phyloP scores from a whole-genome alignment of 2,797 vertebrate genomes.

The Dryobates pubescens region DNA sequence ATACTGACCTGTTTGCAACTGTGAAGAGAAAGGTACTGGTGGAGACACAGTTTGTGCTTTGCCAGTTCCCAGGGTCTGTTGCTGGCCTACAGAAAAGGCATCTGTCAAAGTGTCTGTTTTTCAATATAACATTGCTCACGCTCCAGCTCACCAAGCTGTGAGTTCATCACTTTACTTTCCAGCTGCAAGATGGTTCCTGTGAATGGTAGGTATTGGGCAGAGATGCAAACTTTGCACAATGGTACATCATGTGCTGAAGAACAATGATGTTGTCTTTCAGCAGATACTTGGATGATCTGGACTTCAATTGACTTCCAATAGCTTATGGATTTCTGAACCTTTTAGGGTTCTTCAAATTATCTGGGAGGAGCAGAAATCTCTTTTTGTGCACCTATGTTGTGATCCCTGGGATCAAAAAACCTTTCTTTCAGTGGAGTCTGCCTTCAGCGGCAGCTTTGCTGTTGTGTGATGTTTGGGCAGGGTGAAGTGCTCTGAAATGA shows the following conservation, averaged over 20 bases:
- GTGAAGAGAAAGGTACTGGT: neutral
- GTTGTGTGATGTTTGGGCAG: neutral
- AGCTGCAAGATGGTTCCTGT: neutral
- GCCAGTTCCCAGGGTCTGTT: neutral
- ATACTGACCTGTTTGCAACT: neutral
- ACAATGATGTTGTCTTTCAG: neutral
- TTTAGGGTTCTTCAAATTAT: rapidly evolving
- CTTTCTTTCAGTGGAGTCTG: neutral
- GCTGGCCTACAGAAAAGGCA: neutral
- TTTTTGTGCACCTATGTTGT: neutral
- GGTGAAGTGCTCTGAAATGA: neutral
- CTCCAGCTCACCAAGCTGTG: neutral
- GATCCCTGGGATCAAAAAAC: too few relatives aligned
- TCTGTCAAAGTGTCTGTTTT: neutral
- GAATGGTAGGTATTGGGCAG: neutral
- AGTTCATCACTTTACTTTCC: too few relatives aligned
- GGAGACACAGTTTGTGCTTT: neutral
- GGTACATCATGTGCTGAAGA: neutral
- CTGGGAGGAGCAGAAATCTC: neutral
- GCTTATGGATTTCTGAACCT: too few relatives aligned
- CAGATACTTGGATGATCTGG: neutral
- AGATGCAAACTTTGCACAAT: neutral
- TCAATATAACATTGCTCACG: neutral
- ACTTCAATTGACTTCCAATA: neutral
- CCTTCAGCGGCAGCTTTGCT: neutral